Evolutionary conservation across 2,888 invertebrate genomes (phyloP).

Genomic region (Oscheius sp.): DNA sequence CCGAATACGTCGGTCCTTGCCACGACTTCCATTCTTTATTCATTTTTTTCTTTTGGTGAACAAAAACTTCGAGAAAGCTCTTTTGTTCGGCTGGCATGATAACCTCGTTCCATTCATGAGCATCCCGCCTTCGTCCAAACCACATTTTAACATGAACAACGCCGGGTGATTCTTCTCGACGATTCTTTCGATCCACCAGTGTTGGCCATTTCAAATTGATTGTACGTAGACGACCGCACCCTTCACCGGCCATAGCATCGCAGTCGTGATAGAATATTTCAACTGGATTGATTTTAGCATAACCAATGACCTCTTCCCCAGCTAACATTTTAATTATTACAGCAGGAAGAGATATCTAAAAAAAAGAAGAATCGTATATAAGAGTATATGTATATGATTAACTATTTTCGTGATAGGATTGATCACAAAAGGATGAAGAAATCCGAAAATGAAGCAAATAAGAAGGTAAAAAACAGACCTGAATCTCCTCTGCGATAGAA

Average conservation of each 20-base stretch:
- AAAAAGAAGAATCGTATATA: neutral
- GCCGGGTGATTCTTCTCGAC: conserved; percentile 47
- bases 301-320: conserved; percentile 55
- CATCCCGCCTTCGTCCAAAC: conserved; percentile 47
- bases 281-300: conserved; percentile 46
- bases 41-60: conserved; percentile 34
- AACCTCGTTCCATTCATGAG: conserved; percentile 36
- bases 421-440: neutral
- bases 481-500: conserved; percentile 12
- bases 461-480: neutral
- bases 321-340: conserved; percentile 61
- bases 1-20: conserved; percentile 7
- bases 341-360: conserved; percentile 53
- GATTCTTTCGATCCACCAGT: conserved; percentile 35
- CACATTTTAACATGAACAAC: conserved; percentile 61
- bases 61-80: conserved; percentile 57
- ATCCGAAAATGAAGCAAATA: neutral
- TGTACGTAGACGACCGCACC: conserved; percentile 41
- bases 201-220: conserved; percentile 48
- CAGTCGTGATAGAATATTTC: conserved; percentile 41
- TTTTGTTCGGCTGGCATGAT: conserved; percentile 54
- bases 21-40: conserved; percentile 24
- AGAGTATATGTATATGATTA: too few relatives aligned
- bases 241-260: conserved; percentile 42
- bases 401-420: neutral